Percentiles rank a stretch among this genome's conserved stretches.
Evolutionary conservation across 2,113 vertebrate genomes (phyloP).

Genomic region (Calypte anna): DNA sequence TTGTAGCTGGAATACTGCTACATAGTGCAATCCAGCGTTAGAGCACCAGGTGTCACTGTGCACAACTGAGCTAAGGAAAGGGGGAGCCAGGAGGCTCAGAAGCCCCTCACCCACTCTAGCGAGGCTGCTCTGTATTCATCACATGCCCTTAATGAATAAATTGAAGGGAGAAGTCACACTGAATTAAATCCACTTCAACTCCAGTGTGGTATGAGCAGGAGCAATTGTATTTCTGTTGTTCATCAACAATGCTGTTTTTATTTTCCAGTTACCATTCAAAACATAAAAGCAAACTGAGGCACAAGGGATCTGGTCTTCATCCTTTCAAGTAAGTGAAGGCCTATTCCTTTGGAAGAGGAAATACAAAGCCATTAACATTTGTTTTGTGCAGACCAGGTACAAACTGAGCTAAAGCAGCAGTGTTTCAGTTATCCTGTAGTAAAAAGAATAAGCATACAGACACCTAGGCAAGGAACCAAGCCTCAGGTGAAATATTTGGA

Average conservation of each 20-base stretch:
- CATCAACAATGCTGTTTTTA: neutral
- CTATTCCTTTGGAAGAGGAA: neutral
- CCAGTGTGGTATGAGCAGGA: neutral
- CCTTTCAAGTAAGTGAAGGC: conserved; percentile 84
- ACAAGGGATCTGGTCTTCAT: conserved; percentile 78
- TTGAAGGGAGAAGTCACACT: neutral
- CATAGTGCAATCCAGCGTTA: neutral
- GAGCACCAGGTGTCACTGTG: neutral
- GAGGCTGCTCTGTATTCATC: neutral
- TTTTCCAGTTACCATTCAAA: conserved; percentile 82
- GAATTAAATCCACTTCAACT: neutral
- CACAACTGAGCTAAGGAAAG: neutral
- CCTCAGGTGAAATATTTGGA: neutral
- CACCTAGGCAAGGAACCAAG: neutral
- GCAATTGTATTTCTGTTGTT: neutral
- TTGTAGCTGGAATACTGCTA: rapidly evolving
- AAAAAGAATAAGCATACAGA: neutral
- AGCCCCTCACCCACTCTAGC: neutral
- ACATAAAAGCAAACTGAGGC: conserved; percentile 82
- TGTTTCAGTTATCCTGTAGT: neutral
- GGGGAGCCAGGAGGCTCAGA: rapidly evolving
- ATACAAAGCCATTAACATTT: neutral
- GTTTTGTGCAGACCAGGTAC: neutral
- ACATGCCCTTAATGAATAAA: neutral
- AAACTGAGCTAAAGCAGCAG: neutral